phyloP scores from a whole-genome alignment of 2,888 invertebrate species.

The Xestia c-nigrum region DNA sequence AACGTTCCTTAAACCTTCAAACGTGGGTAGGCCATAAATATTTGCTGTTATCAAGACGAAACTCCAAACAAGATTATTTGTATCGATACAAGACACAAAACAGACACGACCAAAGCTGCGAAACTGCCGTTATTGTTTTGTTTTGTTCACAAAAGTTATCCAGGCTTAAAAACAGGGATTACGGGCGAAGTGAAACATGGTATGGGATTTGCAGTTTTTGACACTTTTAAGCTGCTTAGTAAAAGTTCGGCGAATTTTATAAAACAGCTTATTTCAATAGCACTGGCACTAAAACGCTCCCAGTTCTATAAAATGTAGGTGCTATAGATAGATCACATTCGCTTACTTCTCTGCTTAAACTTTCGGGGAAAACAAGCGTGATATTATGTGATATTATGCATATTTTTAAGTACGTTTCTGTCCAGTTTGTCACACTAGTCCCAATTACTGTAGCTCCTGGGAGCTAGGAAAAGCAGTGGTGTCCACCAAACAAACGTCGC shows the following conservation, averaged over 20 bases:
- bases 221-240: conserved; percentile 1
- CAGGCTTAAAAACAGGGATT: conserved; percentile 25
- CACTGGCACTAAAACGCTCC: neutral
- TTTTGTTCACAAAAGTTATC: conserved; percentile 35
- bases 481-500: neutral
- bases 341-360: neutral
- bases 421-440: neutral
- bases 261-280: neutral
- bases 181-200: neutral
- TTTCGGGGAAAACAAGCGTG: neutral
- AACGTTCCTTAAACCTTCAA: neutral
- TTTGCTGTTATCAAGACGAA: conserved; percentile 29
- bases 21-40: conserved; percentile 26
- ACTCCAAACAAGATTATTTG: conserved; percentile 54
- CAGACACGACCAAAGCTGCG: conserved; percentile 45
- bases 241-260: neutral
- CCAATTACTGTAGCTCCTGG: neutral
- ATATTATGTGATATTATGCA: neutral
- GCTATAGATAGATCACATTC: neutral
- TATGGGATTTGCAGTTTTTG: neutral
- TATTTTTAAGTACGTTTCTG: neutral
- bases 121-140: conserved; percentile 32
- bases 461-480: neutral
- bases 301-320: neutral
- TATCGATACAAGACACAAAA: conserved; percentile 42